A percentile compares a stretch with the other conserved stretches of the same genome.
phyloP scores from a whole-genome alignment of 2,113 vertebrate genomes.

The Eulemur macaco region DNA sequence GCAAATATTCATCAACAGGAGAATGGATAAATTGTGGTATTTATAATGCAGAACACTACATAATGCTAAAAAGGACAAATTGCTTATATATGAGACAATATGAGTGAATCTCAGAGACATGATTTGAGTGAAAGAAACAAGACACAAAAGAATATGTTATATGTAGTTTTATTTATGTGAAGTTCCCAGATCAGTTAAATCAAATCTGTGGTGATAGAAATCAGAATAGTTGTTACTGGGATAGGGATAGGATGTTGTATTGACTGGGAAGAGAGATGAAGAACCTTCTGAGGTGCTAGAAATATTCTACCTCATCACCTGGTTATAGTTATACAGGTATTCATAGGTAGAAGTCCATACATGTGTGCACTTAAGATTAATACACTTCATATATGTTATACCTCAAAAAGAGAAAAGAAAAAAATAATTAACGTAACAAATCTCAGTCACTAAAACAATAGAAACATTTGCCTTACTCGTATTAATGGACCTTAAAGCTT shows the following conservation, averaged over 20 bases:
- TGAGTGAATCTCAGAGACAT: neutral
- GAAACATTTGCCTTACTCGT: neutral
- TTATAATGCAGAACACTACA: neutral
- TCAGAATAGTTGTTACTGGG: neutral
- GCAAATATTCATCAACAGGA: neutral
- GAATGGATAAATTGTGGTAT: neutral
- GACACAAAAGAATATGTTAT: neutral
- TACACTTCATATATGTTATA: neutral
- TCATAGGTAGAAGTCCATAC: neutral
- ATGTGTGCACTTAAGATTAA: neutral
- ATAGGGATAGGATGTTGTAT: fast-evolving
- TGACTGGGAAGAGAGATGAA: neutral
- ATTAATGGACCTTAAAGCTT: neutral
- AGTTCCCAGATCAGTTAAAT: neutral
- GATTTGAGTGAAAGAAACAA: neutral
- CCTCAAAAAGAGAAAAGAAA: neutral
- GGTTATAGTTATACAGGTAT: neutral
- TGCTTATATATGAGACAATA: neutral
- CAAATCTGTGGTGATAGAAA: neutral
- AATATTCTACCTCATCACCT: neutral
- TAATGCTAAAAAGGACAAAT: neutral
- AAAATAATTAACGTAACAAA: neutral
- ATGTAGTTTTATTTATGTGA: neutral
- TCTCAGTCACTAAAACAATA: neutral
- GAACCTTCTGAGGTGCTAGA: neutral